A percentile compares a stretch with the other conserved stretches of the same genome.
These are phyloP conservation scores for Myotis yumanensis DNA, from an alignment of 2,113 vertebrate genomes.

Conservation along the genomic window DNA sequence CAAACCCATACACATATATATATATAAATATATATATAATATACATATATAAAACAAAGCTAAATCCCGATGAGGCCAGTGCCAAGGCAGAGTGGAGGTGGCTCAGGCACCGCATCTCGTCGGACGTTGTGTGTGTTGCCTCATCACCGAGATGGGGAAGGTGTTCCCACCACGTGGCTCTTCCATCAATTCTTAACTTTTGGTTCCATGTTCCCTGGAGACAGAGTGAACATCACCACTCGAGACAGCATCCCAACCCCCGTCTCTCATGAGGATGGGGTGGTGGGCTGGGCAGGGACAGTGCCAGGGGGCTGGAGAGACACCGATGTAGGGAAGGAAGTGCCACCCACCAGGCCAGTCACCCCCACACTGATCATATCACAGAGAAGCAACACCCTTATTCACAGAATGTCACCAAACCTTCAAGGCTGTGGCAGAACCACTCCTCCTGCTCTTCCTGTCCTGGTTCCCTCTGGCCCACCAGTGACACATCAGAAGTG, in stretches of 20 bases:
- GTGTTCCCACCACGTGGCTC: constrained; percentile 78
- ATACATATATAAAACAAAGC: constrained; percentile 78
- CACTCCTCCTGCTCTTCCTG: constrained; percentile 23
- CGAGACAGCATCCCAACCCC: constrained; percentile 51
- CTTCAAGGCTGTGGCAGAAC: constrained; percentile 72
- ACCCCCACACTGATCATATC: background rate
- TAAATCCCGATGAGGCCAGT: constrained; percentile 80
- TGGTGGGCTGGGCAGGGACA: constrained; percentile 67
- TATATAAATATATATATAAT: constrained; percentile 83
- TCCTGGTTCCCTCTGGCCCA: constrained; percentile 53
- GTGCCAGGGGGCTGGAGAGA: constrained; percentile 54
- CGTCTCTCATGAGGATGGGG: constrained; percentile 56
- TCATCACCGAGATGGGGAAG: constrained; percentile 78
- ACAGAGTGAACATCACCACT: constrained; percentile 59
- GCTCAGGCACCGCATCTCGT: constrained; percentile 79
- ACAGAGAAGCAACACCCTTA: constrained; percentile 59
- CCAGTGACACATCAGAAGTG: constrained; percentile 54
- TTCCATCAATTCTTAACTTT: constrained; percentile 81
- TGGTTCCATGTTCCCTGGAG: constrained; percentile 78
- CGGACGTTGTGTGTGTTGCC: constrained; percentile 79
- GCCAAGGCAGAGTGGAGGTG: constrained; percentile 83
- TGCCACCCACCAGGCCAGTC: background rate
- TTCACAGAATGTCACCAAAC: constrained; percentile 61
- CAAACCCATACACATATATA: constrained; percentile 60
- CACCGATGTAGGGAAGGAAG: constrained; percentile 49